Evolutionary conservation across 2,888 invertebrate genomes (phyloP), one percentile per base, ranked within the genome.

Genomic region (Polydrusus tereticollis): DNA sequence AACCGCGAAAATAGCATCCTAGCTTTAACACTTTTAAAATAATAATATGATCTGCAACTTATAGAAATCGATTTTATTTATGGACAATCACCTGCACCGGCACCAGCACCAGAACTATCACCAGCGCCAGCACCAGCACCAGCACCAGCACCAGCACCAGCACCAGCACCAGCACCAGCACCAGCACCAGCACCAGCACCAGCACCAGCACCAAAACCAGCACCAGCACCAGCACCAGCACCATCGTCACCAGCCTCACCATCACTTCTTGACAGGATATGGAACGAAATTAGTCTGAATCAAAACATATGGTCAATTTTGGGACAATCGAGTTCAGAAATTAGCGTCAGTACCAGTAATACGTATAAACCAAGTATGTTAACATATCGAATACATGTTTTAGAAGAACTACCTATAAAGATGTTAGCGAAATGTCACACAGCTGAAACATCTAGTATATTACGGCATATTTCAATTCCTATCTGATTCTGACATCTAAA

Each of bases 251-350:
- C n/a, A n/a, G 3, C 14, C 6, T 12, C 20, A 18, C 2, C 23
- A 41, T 36, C 50, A 29, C 1, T 20, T 10, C 8, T 36, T 47
- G 50, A 63, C 36, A 12, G 33, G 36, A 20, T 50, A 12, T 33
- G 21, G 45, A 47, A 50, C 20, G 14, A 29, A 21, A 8, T 63
- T 10, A 63, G 36, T 7, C 18, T 63, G 1, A 63, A 50, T 29
- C 63, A 63, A 50, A 5, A 18, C 2, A 29, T 63, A 4, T 47
- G 12, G 21, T 50, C 63, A 7, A 20, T 63, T 18, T 33, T 63
- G 7, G 50, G 63, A n/a, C n/a, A 52, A 26, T 2, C 50, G 1
- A 14, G 7, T 23, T 52, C 50, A 26, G 16, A 52, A 26, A 8
- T 52, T 52, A 23, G 18, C 14, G 26, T 52, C 26, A 7, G 12